These are phyloP conservation scores for Hydractinia symbiolongicarpus DNA, from an alignment of 30 jellyfish, hydroid and myxozoan genomes.

Conservation along the genomic window DNA sequence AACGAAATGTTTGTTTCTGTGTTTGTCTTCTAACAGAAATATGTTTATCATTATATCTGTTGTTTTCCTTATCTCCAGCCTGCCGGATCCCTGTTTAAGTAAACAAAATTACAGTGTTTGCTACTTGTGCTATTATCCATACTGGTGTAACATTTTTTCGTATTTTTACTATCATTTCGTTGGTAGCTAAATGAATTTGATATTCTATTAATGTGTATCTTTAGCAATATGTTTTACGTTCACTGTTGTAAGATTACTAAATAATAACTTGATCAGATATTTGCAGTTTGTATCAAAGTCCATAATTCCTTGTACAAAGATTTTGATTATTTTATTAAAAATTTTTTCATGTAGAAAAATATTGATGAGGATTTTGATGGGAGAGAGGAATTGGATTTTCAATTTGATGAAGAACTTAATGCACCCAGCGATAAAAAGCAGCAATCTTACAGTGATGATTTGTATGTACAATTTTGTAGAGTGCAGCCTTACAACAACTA, in stretches of 20 bases:
- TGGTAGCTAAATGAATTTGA: too few species aligned
- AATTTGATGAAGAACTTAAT: constrained; percentile 80
- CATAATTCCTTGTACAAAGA: not conserved
- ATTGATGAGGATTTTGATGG: constrained; percentile 46
- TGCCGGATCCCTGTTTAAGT: too few species aligned
- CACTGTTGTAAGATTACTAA: too few species aligned
- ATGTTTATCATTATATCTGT: too few species aligned
- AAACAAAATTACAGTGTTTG: too few species aligned
- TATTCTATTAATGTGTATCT: too few species aligned
- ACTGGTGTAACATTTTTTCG: constrained; percentile 1
- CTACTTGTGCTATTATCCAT: not conserved
- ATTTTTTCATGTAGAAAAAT: not conserved
- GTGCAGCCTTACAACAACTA: constrained; percentile 2
- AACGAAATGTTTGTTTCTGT: too few species aligned
- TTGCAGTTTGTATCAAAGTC: too few species aligned
- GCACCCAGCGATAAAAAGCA: constrained; percentile 30
- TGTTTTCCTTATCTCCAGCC: too few species aligned
- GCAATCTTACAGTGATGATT: constrained; percentile 52
- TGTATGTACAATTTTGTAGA: constrained; percentile 30
- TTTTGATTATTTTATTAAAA: not conserved
- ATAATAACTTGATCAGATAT: too few species aligned
- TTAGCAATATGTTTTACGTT: too few species aligned
- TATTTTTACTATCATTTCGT: not conserved
- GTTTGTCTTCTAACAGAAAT: too few species aligned
- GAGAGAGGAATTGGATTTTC: constrained; percentile 84